Base-by-base conservation (phyloP, 2,888 invertebrate species). In the Linnaemya tessellans region DNA sequence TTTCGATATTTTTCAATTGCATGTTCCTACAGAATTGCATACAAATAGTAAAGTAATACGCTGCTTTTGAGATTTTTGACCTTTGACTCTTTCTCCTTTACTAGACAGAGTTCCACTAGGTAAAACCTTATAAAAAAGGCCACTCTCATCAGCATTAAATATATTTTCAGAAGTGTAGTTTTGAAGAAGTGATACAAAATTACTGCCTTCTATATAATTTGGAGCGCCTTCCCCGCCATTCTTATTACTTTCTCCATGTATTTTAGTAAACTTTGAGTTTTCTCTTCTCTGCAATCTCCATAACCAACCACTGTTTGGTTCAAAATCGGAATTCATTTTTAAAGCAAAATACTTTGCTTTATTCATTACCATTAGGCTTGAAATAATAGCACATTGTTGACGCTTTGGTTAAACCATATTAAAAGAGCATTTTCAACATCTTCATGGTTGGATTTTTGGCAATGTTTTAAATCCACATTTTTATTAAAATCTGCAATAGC, bases 111-210 rank as follows among this genome's bases (percentile, higher is more conserved):
- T 71, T 74, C 74, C 84, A 74, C 54, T 80, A 15, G 84, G 81
- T 62, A 86, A 65, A 46, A 74, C 73, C 54, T 86, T 84, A 51
- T 80, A 84, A 71, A 64, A 81, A 18, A 78, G n/a, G n/a, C n/a
- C n/a, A n/a, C n/a, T n/a, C n/a, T n/a, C n/a, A n/a, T n/a, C n/a
- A n/a, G n/a, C n/a, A 60, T 60, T 60, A 30, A 30, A 58, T 58
- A 58, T 58, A 35, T 58, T 58, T 13, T 58, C 38, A 0, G 62
- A 20, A 20, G 38, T 0, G 10, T 62, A 35, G 3, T 60, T 38
- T 60, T 56, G 13, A 10, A 56, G 56, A 25, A 56, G 25, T 25
- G 1, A 1, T 1, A 25, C 11, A 25, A 25, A 60, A 60, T 35
- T 38, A 18, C 60, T 20, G 11, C 62, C 20, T 62, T 62, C 62